Conservation (phyloP, 2,888 invertebrate genomes). For the Myathropa florea region DNA sequence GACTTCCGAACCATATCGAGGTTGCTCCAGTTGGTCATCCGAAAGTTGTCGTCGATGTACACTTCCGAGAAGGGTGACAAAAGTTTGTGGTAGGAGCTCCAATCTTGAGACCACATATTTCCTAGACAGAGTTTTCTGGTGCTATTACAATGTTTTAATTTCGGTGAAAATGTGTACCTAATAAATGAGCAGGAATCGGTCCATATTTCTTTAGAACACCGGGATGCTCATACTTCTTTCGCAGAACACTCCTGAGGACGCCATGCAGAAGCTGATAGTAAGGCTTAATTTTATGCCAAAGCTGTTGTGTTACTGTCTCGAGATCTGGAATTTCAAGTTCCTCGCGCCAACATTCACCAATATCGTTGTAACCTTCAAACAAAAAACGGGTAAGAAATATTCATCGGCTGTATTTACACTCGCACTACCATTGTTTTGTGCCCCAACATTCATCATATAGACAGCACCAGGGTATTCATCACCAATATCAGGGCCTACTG, state of each 20-base stretch:
- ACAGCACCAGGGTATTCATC: slow-evolving; percentile 82
- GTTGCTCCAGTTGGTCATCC: slow-evolving; percentile 82
- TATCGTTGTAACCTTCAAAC: slow-evolving; percentile 83
- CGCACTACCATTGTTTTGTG: slow-evolving; percentile 83
- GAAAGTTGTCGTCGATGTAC: slow-evolving; percentile 82
- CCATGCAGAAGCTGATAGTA: slow-evolving; percentile 88
- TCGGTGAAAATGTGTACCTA: slow-evolving; percentile 81
- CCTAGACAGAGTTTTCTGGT: slow-evolving; percentile 78
- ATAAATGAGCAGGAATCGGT: slow-evolving; percentile 86
- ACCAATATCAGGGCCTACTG: slow-evolving; percentile 83
- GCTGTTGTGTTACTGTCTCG: slow-evolving; percentile 81
- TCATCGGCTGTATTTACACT: not conserved
- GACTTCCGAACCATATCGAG: slow-evolving; percentile 82
- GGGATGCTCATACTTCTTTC: slow-evolving; percentile 81
- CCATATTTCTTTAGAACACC: slow-evolving; percentile 83
- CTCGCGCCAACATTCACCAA: slow-evolving; percentile 85
- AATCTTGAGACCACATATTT: slow-evolving; percentile 87
- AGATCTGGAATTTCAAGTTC: slow-evolving; percentile 85
- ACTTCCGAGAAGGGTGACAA: slow-evolving; percentile 82
- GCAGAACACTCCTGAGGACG: slow-evolving; percentile 84
- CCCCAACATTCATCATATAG: slow-evolving; percentile 84
- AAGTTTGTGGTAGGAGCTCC: slow-evolving; percentile 84
- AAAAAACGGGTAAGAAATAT: not conserved
- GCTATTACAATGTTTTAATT: not conserved
- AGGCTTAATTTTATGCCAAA: slow-evolving; percentile 84